Evolutionary conservation across 2,888 invertebrate genomes (phyloP).

Genomic region (Tinea trinotella): DNA sequence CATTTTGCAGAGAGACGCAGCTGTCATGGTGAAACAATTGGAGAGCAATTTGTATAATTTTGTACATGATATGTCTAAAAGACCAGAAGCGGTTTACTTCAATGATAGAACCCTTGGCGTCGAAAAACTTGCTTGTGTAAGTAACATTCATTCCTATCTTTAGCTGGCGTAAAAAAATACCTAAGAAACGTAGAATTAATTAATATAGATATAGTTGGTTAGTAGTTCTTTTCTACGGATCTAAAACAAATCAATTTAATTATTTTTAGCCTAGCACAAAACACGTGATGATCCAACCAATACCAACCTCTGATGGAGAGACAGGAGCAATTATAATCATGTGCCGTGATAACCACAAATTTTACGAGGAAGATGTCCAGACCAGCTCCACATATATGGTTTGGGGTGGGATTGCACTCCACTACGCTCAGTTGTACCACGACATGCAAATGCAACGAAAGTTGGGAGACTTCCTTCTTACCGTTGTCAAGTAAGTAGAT

Average conservation of each 20-base stretch:
- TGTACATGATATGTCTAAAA: not conserved
- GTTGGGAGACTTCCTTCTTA: conserved; percentile 82
- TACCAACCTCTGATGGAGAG: conserved; percentile 75
- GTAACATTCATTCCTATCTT: too few species aligned
- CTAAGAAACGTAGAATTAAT: too few species aligned
- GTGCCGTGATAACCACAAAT: conserved; percentile 70
- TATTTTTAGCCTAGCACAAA: conserved; percentile 36
- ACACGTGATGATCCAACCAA: conserved; percentile 74
- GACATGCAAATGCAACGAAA: conserved; percentile 80
- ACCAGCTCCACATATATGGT: conserved; percentile 76
- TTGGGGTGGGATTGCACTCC: conserved; percentile 80
- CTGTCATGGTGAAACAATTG: not conserved
- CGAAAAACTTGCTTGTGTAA: not conserved
- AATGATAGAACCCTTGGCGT: not conserved
- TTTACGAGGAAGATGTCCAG: conserved; percentile 79
- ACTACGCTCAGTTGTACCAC: conserved; percentile 78
- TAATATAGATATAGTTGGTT: too few species aligned
- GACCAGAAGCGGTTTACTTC: not conserved
- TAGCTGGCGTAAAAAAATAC: too few species aligned
- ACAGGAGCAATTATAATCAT: conserved; percentile 79
- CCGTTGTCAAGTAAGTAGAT: conserved; percentile 85
- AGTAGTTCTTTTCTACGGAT: too few species aligned
- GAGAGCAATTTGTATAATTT: not conserved
- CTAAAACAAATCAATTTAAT: too few species aligned
- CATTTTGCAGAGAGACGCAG: not conserved